A percentile compares a stretch with the other conserved stretches of the same genome.
These are phyloP conservation scores for Leucopsar rothschildi DNA, from an alignment of 2,113 vertebrate species.

Conservation along the genomic window DNA sequence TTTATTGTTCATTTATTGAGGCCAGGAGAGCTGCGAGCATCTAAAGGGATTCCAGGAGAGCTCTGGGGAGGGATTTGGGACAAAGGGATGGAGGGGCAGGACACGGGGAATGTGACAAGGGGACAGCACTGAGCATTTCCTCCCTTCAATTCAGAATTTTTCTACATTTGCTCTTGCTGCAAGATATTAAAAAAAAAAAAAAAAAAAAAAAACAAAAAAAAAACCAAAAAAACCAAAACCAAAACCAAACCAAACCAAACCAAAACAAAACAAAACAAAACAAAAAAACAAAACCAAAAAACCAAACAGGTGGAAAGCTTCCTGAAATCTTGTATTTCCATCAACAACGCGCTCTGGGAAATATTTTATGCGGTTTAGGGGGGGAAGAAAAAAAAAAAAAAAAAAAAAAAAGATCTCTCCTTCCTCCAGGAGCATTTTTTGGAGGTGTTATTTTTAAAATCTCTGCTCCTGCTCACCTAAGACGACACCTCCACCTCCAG, in stretches of 20 bases:
- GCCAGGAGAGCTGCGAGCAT: no score
- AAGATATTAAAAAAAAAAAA: no score
- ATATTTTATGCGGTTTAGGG: background rate
- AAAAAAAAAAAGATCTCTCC: background rate
- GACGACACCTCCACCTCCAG: background rate
- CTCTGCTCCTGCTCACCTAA: slow-evolving; percentile 27
- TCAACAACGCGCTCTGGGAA: background rate
- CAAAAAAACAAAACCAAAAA: no score
- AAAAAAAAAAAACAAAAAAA: no score
- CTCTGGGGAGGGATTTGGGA: background rate
- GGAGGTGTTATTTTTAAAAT: slow-evolving; percentile 20
- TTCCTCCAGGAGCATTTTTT: background rate
- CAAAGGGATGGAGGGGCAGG: background rate
- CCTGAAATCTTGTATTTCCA: background rate
- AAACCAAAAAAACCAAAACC: no score
- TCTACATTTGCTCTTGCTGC: background rate
- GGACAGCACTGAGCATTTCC: background rate
- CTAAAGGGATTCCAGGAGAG: background rate
- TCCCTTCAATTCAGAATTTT: background rate
- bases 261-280: no score
- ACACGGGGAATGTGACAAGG: background rate
- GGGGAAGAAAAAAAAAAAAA: background rate
- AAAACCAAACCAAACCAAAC: no score
- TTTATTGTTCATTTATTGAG: no score
- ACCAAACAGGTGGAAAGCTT: background rate